Evolutionary conservation across 2,113 vertebrate species (phyloP).

Genomic region (Cisticola juncidis): DNA sequence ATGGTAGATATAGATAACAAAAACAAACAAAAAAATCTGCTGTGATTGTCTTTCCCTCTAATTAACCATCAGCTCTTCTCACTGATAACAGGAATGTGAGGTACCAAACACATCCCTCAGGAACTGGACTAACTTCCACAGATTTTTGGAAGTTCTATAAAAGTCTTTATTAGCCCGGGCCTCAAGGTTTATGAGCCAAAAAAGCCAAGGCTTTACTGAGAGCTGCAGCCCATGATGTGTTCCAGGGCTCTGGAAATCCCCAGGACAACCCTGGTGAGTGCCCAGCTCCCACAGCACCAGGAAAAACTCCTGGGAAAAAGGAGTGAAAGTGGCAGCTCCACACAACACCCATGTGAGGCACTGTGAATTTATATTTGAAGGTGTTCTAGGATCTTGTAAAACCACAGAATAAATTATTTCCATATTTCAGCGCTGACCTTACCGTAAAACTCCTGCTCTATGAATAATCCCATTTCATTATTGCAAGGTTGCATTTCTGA

Average conservation of each 20-base stretch:
- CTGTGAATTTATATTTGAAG: not conserved
- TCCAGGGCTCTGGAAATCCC: not conserved
- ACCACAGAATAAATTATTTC: constrained; percentile 39
- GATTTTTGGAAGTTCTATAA: not conserved
- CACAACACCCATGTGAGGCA: not conserved
- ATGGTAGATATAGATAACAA: not conserved
- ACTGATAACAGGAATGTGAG: not conserved
- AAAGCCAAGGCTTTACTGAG: not conserved
- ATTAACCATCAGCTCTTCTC: not conserved
- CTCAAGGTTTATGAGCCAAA: not conserved
- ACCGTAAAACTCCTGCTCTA: not conserved
- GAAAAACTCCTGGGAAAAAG: not conserved
- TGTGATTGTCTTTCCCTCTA: not conserved
- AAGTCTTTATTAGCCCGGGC: not conserved
- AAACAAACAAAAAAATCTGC: not conserved
- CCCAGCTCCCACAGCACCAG: not conserved
- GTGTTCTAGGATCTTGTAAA: constrained; percentile 24
- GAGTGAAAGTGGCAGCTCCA: not conserved
- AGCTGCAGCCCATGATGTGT: not conserved
- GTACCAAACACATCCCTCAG: not conserved
- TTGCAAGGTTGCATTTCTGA: constrained; percentile 53
- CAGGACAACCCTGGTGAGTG: fast-evolving
- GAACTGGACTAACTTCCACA: not conserved
- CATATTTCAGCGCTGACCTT: constrained; percentile 53
- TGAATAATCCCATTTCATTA: constrained; percentile 48